Evolutionary conservation across 2,797 vertebrate genomes (phyloP).

Genomic region (Microcaecilia unicolor): DNA sequence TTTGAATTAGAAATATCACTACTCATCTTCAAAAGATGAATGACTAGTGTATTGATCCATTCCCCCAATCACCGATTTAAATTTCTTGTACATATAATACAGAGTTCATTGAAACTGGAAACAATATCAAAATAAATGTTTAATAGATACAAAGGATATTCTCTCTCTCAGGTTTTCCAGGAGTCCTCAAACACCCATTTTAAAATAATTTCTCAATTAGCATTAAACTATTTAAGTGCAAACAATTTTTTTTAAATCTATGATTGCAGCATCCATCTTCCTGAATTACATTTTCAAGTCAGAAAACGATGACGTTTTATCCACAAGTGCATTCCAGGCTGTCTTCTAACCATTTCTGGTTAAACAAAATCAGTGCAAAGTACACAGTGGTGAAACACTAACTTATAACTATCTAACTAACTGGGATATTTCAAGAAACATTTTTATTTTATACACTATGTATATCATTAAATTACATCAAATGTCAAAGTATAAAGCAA

Average conservation of each 20-base stretch:
- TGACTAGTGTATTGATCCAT: conserved; percentile 73
- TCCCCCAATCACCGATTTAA: conserved; percentile 74
- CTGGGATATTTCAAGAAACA: conserved; percentile 41
- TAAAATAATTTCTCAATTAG: conserved; percentile 78
- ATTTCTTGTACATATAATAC: conserved; percentile 87
- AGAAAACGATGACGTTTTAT: conserved; percentile 59
- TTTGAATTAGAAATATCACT: conserved; percentile 91
- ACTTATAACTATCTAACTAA: conserved; percentile 42
- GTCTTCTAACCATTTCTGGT: conserved; percentile 56
- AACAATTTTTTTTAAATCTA: conserved; percentile 66
- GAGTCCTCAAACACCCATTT: conserved; percentile 62
- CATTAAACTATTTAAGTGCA: conserved; percentile 85
- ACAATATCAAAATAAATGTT: conserved; percentile 94
- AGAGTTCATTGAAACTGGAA: conserved; percentile 77
- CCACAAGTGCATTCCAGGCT: conserved; percentile 64
- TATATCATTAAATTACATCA: conserved; percentile 47
- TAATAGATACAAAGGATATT: conserved; percentile 79
- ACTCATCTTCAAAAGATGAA: conserved; percentile 74
- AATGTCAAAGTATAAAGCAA: conserved; percentile 46
- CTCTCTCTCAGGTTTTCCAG: conserved; percentile 65
- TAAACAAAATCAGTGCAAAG: conserved; percentile 85
- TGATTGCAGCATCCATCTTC: conserved; percentile 83
- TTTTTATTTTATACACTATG: conserved; percentile 44
- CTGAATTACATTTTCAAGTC: conserved; percentile 69
- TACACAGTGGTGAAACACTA: conserved; percentile 62